Percentiles rank a stretch among this genome's conserved stretches.
These are phyloP conservation scores for Brachymystax lenok DNA, from an alignment of 2,797 vertebrate genomes.

Conservation along the genomic window DNA sequence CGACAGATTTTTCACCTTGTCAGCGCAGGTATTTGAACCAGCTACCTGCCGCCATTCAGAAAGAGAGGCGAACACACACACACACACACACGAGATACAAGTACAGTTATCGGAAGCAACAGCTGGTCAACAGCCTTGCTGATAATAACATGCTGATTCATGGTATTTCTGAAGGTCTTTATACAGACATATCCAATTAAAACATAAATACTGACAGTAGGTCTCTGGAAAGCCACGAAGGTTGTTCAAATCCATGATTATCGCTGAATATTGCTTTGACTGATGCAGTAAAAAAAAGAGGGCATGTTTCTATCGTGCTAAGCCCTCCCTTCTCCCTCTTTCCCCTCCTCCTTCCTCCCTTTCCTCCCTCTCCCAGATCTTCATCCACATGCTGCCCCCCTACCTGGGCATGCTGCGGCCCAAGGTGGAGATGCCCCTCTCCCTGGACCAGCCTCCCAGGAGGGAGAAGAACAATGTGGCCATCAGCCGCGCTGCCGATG, in stretches of 20 bases:
- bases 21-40: too few species aligned
- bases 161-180: neutral
- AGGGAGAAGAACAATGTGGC: constrained; percentile 58
- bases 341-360: neutral
- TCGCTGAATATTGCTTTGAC: neutral
- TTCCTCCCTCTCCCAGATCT: constrained; percentile 73
- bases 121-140: constrained; percentile 1
- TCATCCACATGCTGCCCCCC: constrained; percentile 84
- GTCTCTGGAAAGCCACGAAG: neutral
- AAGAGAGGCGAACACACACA: too few species aligned
- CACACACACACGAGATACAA: neutral
- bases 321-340: neutral
- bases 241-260: neutral
- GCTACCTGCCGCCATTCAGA: too few species aligned
- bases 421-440: constrained; percentile 76
- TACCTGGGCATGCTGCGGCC: constrained; percentile 85
- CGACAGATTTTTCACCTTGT: too few species aligned
- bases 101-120: neutral
- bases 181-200: neutral
- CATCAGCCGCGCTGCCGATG: constrained; percentile 75
- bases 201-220: neutral
- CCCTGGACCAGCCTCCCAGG: constrained; percentile 57
- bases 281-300: neutral
- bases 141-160: neutral
- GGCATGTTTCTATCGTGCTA: neutral